Evolutionary conservation across 2,888 invertebrate genomes (phyloP).

Genomic region (Cordylochernes scorpioides): DNA sequence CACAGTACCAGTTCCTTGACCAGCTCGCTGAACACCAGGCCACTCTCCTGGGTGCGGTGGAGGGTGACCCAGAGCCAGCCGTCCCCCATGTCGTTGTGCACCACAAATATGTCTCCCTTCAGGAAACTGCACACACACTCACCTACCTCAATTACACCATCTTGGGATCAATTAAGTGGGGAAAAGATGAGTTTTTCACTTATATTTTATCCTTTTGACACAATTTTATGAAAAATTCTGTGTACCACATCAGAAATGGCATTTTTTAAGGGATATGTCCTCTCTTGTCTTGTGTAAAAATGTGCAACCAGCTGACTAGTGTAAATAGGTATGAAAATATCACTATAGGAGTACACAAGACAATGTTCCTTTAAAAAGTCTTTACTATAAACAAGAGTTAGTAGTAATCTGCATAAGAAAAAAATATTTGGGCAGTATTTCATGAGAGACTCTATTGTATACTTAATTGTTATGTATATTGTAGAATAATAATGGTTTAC

Average conservation of each 20-base stretch:
- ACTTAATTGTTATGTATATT: too few species aligned
- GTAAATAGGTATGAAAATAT: too few species aligned
- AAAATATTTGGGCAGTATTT: too few species aligned
- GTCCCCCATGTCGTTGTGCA: slow-evolving; percentile 48
- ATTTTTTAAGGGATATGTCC: too few species aligned
- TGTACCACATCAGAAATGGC: background rate
- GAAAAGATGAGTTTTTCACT: background rate
- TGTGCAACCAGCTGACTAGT: too few species aligned
- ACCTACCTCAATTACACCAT: background rate
- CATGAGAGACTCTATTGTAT: too few species aligned
- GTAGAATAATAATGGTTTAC: too few species aligned
- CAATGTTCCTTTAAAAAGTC: too few species aligned
- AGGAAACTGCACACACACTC: slow-evolving; percentile 10
- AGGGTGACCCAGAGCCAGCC: slow-evolving; percentile 96
- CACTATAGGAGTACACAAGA: too few species aligned
- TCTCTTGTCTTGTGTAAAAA: too few species aligned
- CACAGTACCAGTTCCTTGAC: slow-evolving; percentile 55
- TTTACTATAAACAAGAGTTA: too few species aligned
- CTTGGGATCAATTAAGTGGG: background rate
- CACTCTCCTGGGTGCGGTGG: slow-evolving; percentile 62
- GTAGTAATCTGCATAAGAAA: too few species aligned
- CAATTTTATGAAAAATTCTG: background rate
- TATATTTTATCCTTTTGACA: background rate
- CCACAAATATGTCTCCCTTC: slow-evolving; percentile 15
- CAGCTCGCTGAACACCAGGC: slow-evolving; percentile 78